Base-by-base conservation (phyloP, 2,113 vertebrate genomes). In the Cottus gobio region DNA sequence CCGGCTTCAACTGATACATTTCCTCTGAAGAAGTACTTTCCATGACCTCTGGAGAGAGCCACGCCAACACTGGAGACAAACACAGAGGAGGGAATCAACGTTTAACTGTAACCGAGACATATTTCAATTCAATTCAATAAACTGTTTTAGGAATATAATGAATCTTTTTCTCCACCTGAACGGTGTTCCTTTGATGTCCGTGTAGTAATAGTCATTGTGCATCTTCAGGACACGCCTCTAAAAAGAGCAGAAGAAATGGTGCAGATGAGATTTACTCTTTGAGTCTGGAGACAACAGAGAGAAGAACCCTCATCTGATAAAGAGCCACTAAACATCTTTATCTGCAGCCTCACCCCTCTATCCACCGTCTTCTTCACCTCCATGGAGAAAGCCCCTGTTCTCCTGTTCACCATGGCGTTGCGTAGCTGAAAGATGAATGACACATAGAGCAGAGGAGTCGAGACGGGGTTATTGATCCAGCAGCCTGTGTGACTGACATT, bases 181-280 rank as follows among this genome's bases (percentile, higher is more conserved):
- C 8, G 98, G 97, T 71, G 98, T 99, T 79, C 98, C 98, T 95
- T 97, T 98, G 94, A 99, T 98, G 94, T 99, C 97, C 76, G 98
- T 99, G 75, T 97, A 99, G 96, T 96, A 99, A 94, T 99, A 99
- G 94, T 99, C 98, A 93, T 98, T 99, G 95, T 97, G 98, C 98
- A 99, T 97, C 91, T 96, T 97, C 91, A 99, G 94, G 70, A 99
- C 97, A 54, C 98, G 97, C 90, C 97, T 98, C 98, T 99, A 93
- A 71, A 58, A 88, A 87, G 57, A 68, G 71, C 58, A 79, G 63
- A n/a, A 83, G 1, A 61, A 79, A 3, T 58, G 39, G 52, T 3
- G 20, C 13, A 28, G 30, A 44, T 66, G 24, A 80, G 58, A 85
- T 71, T 75, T 16, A 44, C 31, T 74, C 4, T 37, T 48, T 39